phyloP scores from a whole-genome alignment of 1,140 invertebrate species.

The Saccostrea echinata region DNA sequence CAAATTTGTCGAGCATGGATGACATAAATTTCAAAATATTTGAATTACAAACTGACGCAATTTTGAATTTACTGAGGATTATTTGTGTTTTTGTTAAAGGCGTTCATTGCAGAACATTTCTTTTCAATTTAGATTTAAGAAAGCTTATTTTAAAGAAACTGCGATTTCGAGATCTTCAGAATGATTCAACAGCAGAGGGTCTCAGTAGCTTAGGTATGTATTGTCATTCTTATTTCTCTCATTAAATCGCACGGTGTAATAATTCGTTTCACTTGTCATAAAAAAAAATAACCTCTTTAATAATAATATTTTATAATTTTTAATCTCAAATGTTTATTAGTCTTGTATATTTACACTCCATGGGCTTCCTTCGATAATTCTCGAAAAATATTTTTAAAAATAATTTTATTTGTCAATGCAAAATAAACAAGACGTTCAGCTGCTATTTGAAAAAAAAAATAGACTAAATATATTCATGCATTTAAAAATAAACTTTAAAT shows the following conservation, averaged over 20 bases:
- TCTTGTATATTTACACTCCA: neutral
- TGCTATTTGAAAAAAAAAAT: no score
- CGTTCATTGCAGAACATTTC: neutral
- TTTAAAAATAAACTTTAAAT: neutral
- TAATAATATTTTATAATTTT: no score
- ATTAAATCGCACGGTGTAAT: no score
- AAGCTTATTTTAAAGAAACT: conserved; percentile 54
- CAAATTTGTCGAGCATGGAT: no score
- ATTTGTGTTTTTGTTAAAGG: neutral
- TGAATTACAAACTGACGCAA: no score
- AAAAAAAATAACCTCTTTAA: no score
- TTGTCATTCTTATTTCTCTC: no score
- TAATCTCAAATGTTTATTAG: no score
- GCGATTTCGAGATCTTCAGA: conserved; percentile 46
- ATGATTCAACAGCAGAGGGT: neutral
- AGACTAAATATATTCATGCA: no score
- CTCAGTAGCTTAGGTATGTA: neutral
- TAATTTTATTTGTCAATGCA: neutral
- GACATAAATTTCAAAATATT: no score
- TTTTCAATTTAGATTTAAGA: conserved; percentile 39
- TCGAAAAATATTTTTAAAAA: neutral
- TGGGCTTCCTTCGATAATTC: neutral
- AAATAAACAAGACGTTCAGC: neutral
- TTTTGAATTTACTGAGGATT: no score
- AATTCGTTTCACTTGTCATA: neutral